A percentile compares a stretch with the other conserved stretches of the same genome.
phyloP scores from a whole-genome alignment of 2,113 vertebrate genomes.

The Xyliphius kryptos region DNA sequence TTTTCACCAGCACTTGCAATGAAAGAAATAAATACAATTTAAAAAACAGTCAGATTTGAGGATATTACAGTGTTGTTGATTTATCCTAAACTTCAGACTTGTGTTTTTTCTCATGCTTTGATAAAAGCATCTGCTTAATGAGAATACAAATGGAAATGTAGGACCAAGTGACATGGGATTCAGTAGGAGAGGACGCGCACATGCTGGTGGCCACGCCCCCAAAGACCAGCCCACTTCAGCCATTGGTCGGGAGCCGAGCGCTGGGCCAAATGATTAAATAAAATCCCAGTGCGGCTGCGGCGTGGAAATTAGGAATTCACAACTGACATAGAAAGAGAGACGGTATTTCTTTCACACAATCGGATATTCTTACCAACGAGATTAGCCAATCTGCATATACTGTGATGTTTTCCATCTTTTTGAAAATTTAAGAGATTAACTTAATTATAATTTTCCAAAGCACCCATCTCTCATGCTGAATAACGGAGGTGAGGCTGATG shows the following conservation, averaged over 20 bases:
- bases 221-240: slow-evolving; percentile 47
- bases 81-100: no score
- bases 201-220: slow-evolving; percentile 38
- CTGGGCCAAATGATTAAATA: slow-evolving; percentile 49
- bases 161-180: not conserved
- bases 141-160: no score
- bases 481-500: no score
- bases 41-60: no score
- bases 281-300: slow-evolving; percentile 34
- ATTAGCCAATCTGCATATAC: not conserved
- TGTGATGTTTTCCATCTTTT: no score
- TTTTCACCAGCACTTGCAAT: no score
- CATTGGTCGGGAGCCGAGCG: slow-evolving; percentile 54
- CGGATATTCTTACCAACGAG: not conserved
- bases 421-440: not conserved
- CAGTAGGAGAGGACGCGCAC: slow-evolving; percentile 10
- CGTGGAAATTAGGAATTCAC: slow-evolving; percentile 17
- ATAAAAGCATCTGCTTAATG: not conserved
- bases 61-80: no score
- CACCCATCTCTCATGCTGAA: no score
- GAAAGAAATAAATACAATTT: no score
- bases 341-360: not conserved
- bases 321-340: slow-evolving; percentile 15
- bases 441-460: no score
- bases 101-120: no score